Percentiles rank a stretch among this genome's conserved stretches.
These are phyloP conservation scores for Arctocebus calabarensis DNA, from an alignment of 2,797 vertebrate species.

Conservation along the genomic window DNA sequence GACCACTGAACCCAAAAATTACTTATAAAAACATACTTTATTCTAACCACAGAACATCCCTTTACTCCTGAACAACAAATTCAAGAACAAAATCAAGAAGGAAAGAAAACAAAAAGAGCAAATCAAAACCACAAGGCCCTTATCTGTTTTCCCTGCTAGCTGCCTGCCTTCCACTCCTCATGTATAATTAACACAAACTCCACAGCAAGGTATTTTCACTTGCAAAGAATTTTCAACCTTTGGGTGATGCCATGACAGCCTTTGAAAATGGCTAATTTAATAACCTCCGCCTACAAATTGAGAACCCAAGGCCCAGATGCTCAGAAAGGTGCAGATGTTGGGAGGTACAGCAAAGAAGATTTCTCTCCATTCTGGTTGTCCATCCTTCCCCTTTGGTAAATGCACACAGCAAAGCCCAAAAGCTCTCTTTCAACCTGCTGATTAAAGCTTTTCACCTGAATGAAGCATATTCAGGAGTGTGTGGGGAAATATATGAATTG, in stretches of 20 bases:
- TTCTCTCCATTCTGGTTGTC: neutral
- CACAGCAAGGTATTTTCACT: constrained; percentile 39
- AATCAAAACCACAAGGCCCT: constrained; percentile 24
- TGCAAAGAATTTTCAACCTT: constrained; percentile 65
- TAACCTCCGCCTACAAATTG: constrained; percentile 49
- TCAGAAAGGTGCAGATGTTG: neutral
- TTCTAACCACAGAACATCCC: neutral
- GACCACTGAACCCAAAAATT: neutral
- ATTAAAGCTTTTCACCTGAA: constrained; percentile 60
- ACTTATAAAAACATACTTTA: neutral
- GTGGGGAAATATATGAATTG: constrained; percentile 48
- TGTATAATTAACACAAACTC: constrained; percentile 57
- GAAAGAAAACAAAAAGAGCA: neutral
- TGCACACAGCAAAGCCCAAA: neutral
- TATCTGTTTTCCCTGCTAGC: neutral
- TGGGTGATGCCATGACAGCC: constrained; percentile 16
- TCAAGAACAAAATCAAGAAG: constrained; percentile 47
- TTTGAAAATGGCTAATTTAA: constrained; percentile 58
- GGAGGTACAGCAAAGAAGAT: neutral
- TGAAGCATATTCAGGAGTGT: neutral
- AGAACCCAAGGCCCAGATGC: neutral
- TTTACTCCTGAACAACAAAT: neutral
- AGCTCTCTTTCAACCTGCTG: neutral
- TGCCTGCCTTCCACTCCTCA: constrained; percentile 50
- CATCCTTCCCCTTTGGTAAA: neutral